Base-by-base conservation (phyloP, 1,140 invertebrate species). In the Ephestia elutella region DNA sequence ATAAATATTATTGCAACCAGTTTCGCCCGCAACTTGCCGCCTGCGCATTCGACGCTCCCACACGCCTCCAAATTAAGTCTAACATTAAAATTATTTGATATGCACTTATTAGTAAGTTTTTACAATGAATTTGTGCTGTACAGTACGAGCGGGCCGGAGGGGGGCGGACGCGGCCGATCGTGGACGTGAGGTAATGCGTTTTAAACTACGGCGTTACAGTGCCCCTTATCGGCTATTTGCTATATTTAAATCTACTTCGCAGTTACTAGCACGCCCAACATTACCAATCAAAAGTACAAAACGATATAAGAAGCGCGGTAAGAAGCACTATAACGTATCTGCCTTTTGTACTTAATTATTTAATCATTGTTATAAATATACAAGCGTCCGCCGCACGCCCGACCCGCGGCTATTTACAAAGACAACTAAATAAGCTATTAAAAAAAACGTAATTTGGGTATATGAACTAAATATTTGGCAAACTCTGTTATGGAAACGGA, bases 71-170 rank as follows among this genome's bases (percentile, higher is more conserved):
- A 78, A 75, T 75, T 83, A 80, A 67, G 25, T 66, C 78, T 85
- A 82, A 82, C 71, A 78, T 80, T 85, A 80, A 71, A 78, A 80
- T 83, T 84, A 82, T 70, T 78, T 86, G 82, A 87, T 87, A 86
- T 86, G 85, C 85, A 78, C 82, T 87, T 87, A 87, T 74, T 66
- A 82, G 78, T 80, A 82, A 63, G 62, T 71, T 75, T 75, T 73
- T 80, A 85, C 82, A 87, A 79, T 80, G 76, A 82, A 74, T 86
- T 87, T 86, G 82, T 87, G 85, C 85, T 85, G 82, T 86, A 87
- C 85, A 85, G 67, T 81, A 62, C 64, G 60, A 63, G 60, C 63
- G 57, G 67, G 44, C 49, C 50, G 66, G 50, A 62, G 66, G 62
- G 60, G 21, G 58, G 58, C 63, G 73, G 38, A 44, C 55, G 70